These are phyloP conservation scores for Bombus confusus DNA, from an alignment of 1,140 invertebrate genomes.

Conservation along the genomic window DNA sequence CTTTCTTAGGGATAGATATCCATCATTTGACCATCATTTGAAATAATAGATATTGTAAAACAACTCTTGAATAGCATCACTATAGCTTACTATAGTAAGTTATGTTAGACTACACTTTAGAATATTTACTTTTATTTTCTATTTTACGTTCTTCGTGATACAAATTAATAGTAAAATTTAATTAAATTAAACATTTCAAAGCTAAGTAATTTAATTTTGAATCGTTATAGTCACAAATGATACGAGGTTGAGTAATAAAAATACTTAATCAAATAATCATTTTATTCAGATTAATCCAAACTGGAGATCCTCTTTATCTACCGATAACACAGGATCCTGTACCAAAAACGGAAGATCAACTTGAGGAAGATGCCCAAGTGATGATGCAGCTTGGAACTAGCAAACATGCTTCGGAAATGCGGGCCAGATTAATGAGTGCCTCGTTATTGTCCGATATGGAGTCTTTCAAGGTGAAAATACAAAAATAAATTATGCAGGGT, in stretches of 20 bases:
- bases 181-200: too few relatives aligned
- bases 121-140: too few relatives aligned
- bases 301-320: conserved; percentile 90
- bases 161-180: too few relatives aligned
- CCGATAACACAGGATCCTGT: conserved; percentile 97
- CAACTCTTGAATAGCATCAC: too few relatives aligned
- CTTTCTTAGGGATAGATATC: neutral
- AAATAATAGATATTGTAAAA: neutral
- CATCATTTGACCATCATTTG: too few relatives aligned
- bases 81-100: too few relatives aligned
- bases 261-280: neutral
- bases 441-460: conserved; percentile 98
- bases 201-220: too few relatives aligned
- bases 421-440: conserved; percentile 97
- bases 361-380: conserved; percentile 96
- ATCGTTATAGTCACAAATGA: too few relatives aligned
- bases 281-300: conserved; percentile 83
- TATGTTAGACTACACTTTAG: too few relatives aligned
- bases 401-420: conserved; percentile 90
- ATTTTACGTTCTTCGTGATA: too few relatives aligned
- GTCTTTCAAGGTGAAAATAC: conserved; percentile 91
- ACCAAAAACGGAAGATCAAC: conserved; percentile 98
- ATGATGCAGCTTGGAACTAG: conserved; percentile 93
- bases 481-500: neutral
- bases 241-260: too few relatives aligned